Conservation (phyloP, 1,140 invertebrate genomes). For the Drosophila rhopaloa region DNA sequence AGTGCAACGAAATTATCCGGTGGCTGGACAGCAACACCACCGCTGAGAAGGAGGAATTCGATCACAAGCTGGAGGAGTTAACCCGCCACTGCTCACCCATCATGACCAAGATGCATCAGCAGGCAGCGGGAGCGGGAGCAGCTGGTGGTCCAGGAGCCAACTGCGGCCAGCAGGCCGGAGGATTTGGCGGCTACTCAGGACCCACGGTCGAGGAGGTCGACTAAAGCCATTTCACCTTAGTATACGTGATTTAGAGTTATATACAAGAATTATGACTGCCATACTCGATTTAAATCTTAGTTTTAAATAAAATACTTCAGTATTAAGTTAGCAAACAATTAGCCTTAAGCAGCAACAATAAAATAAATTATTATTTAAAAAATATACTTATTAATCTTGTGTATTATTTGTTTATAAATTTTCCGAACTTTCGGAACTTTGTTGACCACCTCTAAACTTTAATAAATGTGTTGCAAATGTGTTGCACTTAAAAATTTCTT, state of each 20-base stretch:
- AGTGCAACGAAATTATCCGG: slow-evolving; percentile 85
- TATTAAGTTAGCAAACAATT: slow-evolving; percentile 2
- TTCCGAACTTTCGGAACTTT: neutral
- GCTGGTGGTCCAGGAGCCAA: slow-evolving; percentile 8
- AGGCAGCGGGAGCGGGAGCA: slow-evolving; percentile 16
- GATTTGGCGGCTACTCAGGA: slow-evolving; percentile 57
- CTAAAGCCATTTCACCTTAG: slow-evolving; percentile 16
- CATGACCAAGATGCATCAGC: slow-evolving; percentile 86
- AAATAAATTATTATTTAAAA: slow-evolving; percentile 3
- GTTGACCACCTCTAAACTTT: too few species aligned
- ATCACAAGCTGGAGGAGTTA: slow-evolving; percentile 86
- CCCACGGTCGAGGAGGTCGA: slow-evolving; percentile 71
- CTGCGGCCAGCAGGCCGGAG: slow-evolving; percentile 76
- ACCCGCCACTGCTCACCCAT: slow-evolving; percentile 86
- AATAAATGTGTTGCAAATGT: too few species aligned
- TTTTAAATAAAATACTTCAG: neutral
- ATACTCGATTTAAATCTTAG: neutral
- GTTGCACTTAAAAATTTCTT: too few species aligned
- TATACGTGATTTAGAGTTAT: too few species aligned
- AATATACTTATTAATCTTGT: neutral
- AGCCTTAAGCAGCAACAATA: neutral
- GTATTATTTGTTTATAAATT: neutral
- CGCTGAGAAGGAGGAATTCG: slow-evolving; percentile 88
- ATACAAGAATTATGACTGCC: neutral
- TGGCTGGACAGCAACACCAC: slow-evolving; percentile 88